Conservation (phyloP, 2,888 invertebrate genomes). For the Mantis religiosa region DNA sequence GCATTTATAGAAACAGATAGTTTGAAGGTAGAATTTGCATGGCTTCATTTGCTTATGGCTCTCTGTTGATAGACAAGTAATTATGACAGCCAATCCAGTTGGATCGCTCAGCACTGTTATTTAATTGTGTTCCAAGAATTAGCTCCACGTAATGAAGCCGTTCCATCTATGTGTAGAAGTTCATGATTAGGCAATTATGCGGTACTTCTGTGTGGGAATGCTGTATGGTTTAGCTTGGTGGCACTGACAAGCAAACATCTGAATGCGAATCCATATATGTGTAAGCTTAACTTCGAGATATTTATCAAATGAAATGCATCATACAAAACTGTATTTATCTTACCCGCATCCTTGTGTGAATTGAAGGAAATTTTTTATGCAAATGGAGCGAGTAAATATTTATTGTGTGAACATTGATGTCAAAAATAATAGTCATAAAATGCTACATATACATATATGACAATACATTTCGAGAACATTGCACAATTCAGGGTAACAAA, state of each 20-base stretch:
- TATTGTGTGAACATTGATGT: no score
- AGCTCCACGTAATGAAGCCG: neutral
- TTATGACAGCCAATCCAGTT: neutral
- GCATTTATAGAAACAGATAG: no score
- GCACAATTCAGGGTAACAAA: no score
- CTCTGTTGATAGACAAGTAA: neutral
- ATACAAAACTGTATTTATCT: no score
- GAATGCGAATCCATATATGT: neutral
- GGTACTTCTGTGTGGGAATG: neutral
- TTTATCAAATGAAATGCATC: no score
- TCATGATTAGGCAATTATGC: neutral
- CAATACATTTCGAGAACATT: no score
- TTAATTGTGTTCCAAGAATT: neutral
- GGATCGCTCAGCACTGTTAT: neutral
- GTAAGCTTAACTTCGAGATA: neutral
- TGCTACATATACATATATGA: no score
- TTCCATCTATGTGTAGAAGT: neutral
- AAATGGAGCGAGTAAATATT: no score
- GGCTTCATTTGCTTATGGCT: neutral
- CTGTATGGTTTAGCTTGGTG: neutral
- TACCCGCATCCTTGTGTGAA: no score
- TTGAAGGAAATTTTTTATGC: no score
- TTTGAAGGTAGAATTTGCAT: neutral
- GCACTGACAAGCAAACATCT: neutral
- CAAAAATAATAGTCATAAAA: no score